Evolutionary conservation across 2,113 vertebrate species (phyloP), one percentile per base, ranked within the genome.

Genomic region (Puntigrus tetrazona): DNA sequence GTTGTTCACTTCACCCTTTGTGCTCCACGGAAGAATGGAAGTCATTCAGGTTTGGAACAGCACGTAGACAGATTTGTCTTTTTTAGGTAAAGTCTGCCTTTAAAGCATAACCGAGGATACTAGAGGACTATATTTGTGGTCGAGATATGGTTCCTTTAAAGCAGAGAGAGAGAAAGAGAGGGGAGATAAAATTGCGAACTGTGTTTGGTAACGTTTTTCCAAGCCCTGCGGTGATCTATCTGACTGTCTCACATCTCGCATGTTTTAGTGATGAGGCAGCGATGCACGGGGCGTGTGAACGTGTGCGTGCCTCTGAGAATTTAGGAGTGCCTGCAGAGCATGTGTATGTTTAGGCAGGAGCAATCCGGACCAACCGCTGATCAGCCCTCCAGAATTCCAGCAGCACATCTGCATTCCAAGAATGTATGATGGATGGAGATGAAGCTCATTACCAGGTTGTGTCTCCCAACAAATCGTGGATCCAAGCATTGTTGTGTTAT

Each of bases 211-310:
- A 83, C 47, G 63, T 75, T 59, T 74, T 82, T 72, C 79, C 63
- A 81, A 50, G n/a, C 86, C 78, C 34, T 18, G 50, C 34, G 41
- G 74, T 65, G 80, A 82, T 79, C 86, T 85, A 72, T 78, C 81
- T 80, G 72, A 72, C 87, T 88, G 87, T 78, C 50, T 50, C 11
- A 34, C 77, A 38, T 83, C 70, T 74, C 55, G 57, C 86, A 84
- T 85, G 84, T 89, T 87, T 89, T 84, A 87, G 82, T 85, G 86
- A 89, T 86, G 81, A 87, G 86, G 47, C 83, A 85, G 70, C 52
- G 83, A 79, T 83, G 76, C 81, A 27, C 76, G 25, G 65, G 67
- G 69, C 50, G 76, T 59, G 59, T 45, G 70, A 61, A 78, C 73
- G 78, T 82, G 59, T 75, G 22, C 31, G 38, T 50, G 75, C 45